These are phyloP conservation scores for Hartigia nigra DNA, from an alignment of 2,888 invertebrate species.

Conservation along the genomic window DNA sequence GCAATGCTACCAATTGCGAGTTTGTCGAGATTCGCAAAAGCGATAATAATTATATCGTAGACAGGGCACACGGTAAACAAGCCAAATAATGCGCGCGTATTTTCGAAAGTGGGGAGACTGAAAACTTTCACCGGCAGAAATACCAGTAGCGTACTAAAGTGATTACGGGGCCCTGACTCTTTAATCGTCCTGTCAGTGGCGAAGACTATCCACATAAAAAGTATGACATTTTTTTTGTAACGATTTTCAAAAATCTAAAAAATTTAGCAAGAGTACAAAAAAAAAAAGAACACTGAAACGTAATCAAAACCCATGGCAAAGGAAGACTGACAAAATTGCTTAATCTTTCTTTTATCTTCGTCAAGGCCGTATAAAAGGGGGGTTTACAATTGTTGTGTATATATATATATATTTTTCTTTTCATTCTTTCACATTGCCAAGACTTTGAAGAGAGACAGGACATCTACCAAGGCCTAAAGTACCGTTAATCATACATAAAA, in stretches of 20 bases:
- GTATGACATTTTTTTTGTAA: not conserved
- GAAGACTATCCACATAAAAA: not conserved
- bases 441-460: too few species aligned
- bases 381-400: not conserved
- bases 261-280: not conserved
- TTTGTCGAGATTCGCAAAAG: not conserved
- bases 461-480: not conserved
- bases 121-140: not conserved
- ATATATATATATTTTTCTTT: too few species aligned
- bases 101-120: not conserved
- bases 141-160: not conserved
- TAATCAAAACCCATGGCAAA: not conserved
- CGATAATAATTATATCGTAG: not conserved
- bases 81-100: not conserved
- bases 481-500: not conserved
- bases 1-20: not conserved
- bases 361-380: too few species aligned
- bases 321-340: not conserved
- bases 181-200: not conserved
- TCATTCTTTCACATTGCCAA: not conserved
- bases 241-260: not conserved
- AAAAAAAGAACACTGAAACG: too few species aligned
- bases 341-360: not conserved
- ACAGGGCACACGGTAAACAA: not conserved
- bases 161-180: not conserved